These are phyloP conservation scores for Drosophila lutescens DNA, from an alignment of 2,888 invertebrate species.

Conservation along the genomic window DNA sequence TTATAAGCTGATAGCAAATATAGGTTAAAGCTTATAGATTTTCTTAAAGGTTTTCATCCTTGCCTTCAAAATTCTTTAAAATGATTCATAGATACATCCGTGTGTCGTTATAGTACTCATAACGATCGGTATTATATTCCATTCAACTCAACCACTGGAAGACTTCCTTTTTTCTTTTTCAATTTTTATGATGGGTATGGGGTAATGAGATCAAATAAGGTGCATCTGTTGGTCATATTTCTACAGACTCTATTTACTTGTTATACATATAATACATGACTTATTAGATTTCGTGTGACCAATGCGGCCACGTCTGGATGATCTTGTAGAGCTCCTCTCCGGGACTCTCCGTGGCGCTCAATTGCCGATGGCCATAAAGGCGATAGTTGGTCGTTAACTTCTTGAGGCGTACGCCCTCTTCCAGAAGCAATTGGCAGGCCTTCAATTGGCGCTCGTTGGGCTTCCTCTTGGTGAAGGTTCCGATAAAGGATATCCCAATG, in stretches of 20 bases:
- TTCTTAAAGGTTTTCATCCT: background rate
- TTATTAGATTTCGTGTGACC: slow-evolving; percentile 52
- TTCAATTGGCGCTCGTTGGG: slow-evolving; percentile 86
- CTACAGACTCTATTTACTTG: slow-evolving; percentile 21
- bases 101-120: slow-evolving; percentile 2
- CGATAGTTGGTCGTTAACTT: slow-evolving; percentile 88
- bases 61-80: background rate
- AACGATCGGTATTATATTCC: slow-evolving; percentile 64
- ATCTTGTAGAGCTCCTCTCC: slow-evolving; percentile 87
- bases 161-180: slow-evolving; percentile 1
- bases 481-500: slow-evolving; percentile 90
- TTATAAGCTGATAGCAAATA: too few species aligned
- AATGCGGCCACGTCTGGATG: slow-evolving; percentile 89
- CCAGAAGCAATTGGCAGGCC: slow-evolving; percentile 87
- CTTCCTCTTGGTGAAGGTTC: slow-evolving; percentile 86
- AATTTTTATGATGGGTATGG: background rate
- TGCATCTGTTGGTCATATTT: slow-evolving; percentile 5
- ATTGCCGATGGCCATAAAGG: slow-evolving; percentile 89
- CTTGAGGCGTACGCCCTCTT: slow-evolving; percentile 86
- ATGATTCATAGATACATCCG: slow-evolving; percentile 25
- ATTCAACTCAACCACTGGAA: slow-evolving; percentile 73
- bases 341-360: slow-evolving; percentile 89
- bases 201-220: slow-evolving; percentile 7
- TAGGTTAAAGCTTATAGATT: background rate
- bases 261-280: slow-evolving; percentile 3